Evolutionary conservation across 2,797 vertebrate genomes (phyloP), one percentile per base, ranked within the genome.

Genomic region (Bryconaethiops microstoma): DNA sequence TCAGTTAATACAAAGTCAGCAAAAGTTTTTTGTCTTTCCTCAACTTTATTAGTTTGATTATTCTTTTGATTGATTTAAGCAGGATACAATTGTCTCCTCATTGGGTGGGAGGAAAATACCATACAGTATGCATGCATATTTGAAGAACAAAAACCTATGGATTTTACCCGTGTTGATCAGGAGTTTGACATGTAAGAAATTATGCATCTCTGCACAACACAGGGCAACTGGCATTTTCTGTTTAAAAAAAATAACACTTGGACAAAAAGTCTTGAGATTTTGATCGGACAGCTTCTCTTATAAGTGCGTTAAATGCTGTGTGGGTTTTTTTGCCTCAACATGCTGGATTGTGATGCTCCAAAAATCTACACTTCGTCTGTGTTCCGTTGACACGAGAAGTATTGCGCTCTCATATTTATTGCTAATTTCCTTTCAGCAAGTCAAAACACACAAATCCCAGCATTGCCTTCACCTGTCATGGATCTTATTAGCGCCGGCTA

Each of bases 401-500:
- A 21, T 48, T 19, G 16, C 62, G 69, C 70, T 25, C 52, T 75
- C 25, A 17, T 76, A 16, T 60, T 57, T 17, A 7, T 9, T 40
- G 59, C 78, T 81, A 19, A 76, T 25, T 74, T 63, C 50, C 23
- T 76, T 62, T 71, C 23, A 52, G 35, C 14, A 29, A 45, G 63
- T 21, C 40, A 68, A 79, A 69, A 63, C 57, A 40, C 39, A 40
- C 48, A 40, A 45, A 23, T 25, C 64, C 71, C 48, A 45, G 29
- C 77, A 29, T 54, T 68, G 39, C 75, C 42, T 13, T 77, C 80
- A 81, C 74, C 80, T 77, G 79, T 69, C 67, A 40, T 42, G 54
- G 68, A 65, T 76, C 79, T 82, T 68, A 77, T 82, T 82, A 82
- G 74, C 39, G 25, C 19, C 48, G 25, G 35, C 59, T 57, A 55